These are phyloP conservation scores for Sebastes minor DNA, from an alignment of 2,797 vertebrate species.

Conservation along the genomic window DNA sequence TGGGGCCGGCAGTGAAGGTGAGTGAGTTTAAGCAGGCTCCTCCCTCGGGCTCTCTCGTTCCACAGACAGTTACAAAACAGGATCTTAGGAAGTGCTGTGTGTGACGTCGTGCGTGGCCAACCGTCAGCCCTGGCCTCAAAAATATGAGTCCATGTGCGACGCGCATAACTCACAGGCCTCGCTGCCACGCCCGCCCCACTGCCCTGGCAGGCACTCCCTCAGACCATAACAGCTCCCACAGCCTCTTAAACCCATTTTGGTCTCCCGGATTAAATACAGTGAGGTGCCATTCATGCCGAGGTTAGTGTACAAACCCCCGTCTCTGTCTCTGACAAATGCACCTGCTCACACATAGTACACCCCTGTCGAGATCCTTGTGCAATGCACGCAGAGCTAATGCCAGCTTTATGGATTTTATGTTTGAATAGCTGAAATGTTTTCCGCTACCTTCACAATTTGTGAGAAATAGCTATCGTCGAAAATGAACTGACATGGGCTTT, in stretches of 20 bases:
- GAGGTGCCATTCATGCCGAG: conserved; percentile 47
- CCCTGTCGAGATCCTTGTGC: conserved; percentile 41
- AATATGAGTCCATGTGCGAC: conserved; percentile 71
- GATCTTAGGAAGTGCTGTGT: conserved; percentile 72
- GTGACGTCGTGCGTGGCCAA: conserved; percentile 72
- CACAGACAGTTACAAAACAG: conserved; percentile 83
- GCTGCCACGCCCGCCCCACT: conserved; percentile 46
- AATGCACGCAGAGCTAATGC: conserved; percentile 47
- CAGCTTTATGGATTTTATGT: conserved; percentile 57
- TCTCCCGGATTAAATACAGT: conserved; percentile 57
- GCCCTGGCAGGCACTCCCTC: conserved; percentile 54
- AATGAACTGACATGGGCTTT: conserved; percentile 15
- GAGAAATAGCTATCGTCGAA: conserved; percentile 42
- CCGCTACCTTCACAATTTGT: conserved; percentile 23
- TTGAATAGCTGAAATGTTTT: conserved; percentile 34
- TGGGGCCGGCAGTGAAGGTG: conserved; percentile 77
- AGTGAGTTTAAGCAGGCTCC: conserved; percentile 77
- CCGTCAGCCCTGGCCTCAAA: conserved; percentile 71
- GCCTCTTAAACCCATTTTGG: conserved; percentile 61
- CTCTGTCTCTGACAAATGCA: conserved; percentile 54
- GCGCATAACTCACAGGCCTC: conserved; percentile 68
- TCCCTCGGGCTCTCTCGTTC: conserved; percentile 80
- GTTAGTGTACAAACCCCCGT: conserved; percentile 40
- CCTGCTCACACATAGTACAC: conserved; percentile 25
- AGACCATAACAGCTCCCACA: conserved; percentile 62